Evolutionary conservation across 2,888 invertebrate species (phyloP), one percentile per base, ranked within the genome.

Genomic region (Drosophila formosana): DNA sequence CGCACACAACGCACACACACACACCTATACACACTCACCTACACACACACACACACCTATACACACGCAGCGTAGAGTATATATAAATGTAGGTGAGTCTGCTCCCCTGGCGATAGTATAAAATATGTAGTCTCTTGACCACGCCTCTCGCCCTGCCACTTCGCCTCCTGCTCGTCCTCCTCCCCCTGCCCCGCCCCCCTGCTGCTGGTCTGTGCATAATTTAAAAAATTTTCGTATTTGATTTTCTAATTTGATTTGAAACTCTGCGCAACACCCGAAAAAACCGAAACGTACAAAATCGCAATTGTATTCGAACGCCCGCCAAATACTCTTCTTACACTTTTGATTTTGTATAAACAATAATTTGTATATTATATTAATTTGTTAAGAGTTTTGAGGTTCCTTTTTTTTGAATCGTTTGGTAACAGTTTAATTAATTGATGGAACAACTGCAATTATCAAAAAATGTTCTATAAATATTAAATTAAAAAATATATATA

Each of bases 201-300:
- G 39, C 3, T 18, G 3, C 39, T 18, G 46, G 8, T 25, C 28
- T 70, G 57, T 46, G 66, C 65, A 78, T 70, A 68, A 66, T 72
- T 72, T 78, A 63, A 71, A 80, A 76, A 75, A 56, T 43, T 80
- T 58, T 75, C 63, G 66, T 88, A 85, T 88, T 88, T 85, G 75
- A 66, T 78, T 87, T 79, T 81, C 77, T 79, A 81, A 81, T 86
- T 83, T 76, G 72, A 78, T 82, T 82, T 69, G 49, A 64, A 67
- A 45, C 50, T 67, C 67, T 23, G n/a, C 37, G 55, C 39, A 41
- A 43, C n/a, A 8, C 11, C 26, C 28, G 4, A 13, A 37, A 13
- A 37, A 45, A 43, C 11, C 6, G 18, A 13, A 51, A 45, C 30
- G 39, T 30, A 28, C 18, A 3, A 49, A 30, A 58, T n/a, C 18